Base-by-base conservation (phyloP, 2,797 vertebrate species). In the Rachycentron canadum region DNA sequence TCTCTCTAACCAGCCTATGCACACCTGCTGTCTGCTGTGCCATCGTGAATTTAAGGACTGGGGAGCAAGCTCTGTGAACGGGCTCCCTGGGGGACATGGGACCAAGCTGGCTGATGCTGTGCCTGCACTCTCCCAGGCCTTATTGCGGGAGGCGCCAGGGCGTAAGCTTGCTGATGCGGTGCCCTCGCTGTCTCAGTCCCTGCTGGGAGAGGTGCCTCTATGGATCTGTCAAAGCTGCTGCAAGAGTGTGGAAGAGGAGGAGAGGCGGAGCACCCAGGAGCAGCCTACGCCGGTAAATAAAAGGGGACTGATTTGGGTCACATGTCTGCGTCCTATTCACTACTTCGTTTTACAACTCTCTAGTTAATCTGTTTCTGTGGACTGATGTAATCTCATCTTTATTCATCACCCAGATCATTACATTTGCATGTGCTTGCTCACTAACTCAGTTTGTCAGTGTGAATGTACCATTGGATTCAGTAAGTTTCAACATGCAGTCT, bases 221-320 rank as follows among this genome's bases (percentile, higher is more conserved):
- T 99, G 98, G 98, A 99, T 99, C 93, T 99, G 98, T 95, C 98
- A 99, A 94, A 98, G 97, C 92, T 99, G 98, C 93, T 96, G 97
- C 87, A 98, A 97, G 91, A 99, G 97, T 16, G 97, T 99, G 92
- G 98, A 99, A 91, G 98, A 99, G 82, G 98, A 99, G 89, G 98
- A 99, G 92, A 96, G 96, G 82, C 95, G 96, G 90, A 96, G 97
- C 10, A 95, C 95, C 83, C 97, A 95, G 90, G 98, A 99, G 89
- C 97, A 97, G 85, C 94, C 95, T n/a, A 93, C 96, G 70, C 95
- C 96, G 93, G 98, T 99, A 94, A 95, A 92, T 95, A 85, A 64
- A 85, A 70, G 19, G 5, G 34, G 62, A 86, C 65, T 45, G 34
- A 83, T 84, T 81, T 87, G 72, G 73, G 66, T 81, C 59, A 77